Evolutionary conservation across 2,113 vertebrate genomes (phyloP), one percentile per base, ranked within the genome.

Genomic region (Paradoxurus hermaphroditus): DNA sequence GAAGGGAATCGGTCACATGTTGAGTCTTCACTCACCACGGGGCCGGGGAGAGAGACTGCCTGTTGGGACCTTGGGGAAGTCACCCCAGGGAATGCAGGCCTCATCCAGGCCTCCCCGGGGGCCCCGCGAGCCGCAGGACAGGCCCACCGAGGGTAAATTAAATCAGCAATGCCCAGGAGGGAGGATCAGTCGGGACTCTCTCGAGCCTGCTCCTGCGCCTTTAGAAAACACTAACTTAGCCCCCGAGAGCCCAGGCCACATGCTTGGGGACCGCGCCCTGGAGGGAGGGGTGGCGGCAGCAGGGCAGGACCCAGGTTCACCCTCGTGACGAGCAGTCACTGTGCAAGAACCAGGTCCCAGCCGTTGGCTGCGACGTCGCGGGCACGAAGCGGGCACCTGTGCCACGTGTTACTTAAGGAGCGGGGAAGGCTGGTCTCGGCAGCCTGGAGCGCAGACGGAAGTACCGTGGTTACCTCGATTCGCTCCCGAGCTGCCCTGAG

Each of bases 251-350:
- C 23, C 41, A 73, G 51, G 53, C 59, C 39, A 31, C 13, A n/a
- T 3, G 0, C 73, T 36, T 29, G 23, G 67, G 67, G 21, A 5
- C 31, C 4, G 14, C 1, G 67, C 82, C 53, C 36, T 16, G 63
- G 13, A 49, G 27, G 41, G 25, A 81, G 18, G 19, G 6, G 14
- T 1, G 29, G 49, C 4, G 12, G 36, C 0, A 0, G 27, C 25
- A 27, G 14, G n/a, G 9, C 41, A 36, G 34, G 18, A 21, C 34
- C 34, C 23, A 15, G 67, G 53, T 18, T 53, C 53, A 21, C n/a
- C 1, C 16, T 44, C 34, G 27, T 7, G 11, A 53, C 14, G 12
- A 49, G 21, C n/a, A 0, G 6, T 49, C 27, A 3, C 70, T 0
- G 9, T 1, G 6, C 18, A 21, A 49, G 49, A 62, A 25, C 31